Conservation (phyloP, 92 coral and sea anemone species). For the Zoanthus sociatus region DNA sequence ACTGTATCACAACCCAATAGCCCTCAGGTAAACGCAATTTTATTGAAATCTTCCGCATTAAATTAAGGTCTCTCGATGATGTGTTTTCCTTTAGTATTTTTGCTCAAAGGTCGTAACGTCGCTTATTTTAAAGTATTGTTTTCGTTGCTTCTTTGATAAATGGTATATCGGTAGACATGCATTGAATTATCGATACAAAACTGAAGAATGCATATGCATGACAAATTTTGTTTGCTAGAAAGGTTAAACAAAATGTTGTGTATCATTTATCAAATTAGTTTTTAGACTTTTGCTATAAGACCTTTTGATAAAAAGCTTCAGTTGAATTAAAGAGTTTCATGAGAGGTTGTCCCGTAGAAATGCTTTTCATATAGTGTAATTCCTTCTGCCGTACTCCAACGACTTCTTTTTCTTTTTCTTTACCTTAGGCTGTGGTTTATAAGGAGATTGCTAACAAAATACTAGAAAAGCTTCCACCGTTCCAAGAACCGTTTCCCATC, state of each 20-base stretch:
- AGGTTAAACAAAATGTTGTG: too few species aligned
- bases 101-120: too few species aligned
- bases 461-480: slow-evolving; percentile 58
- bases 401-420: not conserved
- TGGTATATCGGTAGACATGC: too few species aligned
- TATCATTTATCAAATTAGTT: too few species aligned
- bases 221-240: too few species aligned
- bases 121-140: too few species aligned
- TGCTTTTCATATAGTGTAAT: not conserved
- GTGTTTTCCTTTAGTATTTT: not conserved
- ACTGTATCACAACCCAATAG: slow-evolving; percentile 89
- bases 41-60: not conserved
- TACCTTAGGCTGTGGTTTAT: slow-evolving; percentile 58
- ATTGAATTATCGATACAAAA: too few species aligned
- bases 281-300: too few species aligned
- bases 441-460: slow-evolving; percentile 59
- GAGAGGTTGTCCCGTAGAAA: not conserved
- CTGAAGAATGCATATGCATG: too few species aligned
- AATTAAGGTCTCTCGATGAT: not conserved
- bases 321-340: too few species aligned
- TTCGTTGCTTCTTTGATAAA: too few species aligned
- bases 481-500: slow-evolving; percentile 35
- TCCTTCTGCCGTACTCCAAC: not conserved
- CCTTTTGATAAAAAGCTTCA: too few species aligned
- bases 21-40: slow-evolving; percentile 69